phyloP scores from a whole-genome alignment of 2,797 vertebrate species.

The Sebastes elongatus region DNA sequence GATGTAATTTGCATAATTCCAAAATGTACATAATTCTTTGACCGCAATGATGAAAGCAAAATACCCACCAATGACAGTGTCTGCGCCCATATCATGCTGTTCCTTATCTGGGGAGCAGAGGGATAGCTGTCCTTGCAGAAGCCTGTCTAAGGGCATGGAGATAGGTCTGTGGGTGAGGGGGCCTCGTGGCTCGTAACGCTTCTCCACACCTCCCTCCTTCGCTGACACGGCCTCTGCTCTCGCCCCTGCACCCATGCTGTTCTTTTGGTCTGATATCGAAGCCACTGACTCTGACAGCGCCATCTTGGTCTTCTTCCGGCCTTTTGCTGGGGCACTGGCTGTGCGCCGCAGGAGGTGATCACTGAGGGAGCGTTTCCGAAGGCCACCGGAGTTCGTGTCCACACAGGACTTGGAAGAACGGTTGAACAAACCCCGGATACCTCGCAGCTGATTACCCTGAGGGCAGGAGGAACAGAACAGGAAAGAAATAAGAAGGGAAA shows the following conservation, averaged over 20 bases:
- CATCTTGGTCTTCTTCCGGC: conserved; percentile 95
- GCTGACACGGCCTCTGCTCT: conserved; percentile 62
- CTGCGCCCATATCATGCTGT: conserved; percentile 74
- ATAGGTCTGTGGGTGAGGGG: conserved; percentile 86
- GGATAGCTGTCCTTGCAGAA: conserved; percentile 85
- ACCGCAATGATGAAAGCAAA: not conserved
- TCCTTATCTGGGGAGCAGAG: conserved; percentile 78
- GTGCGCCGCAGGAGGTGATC: conserved; percentile 94
- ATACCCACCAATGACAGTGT: conserved; percentile 86
- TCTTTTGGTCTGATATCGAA: conserved; percentile 72
- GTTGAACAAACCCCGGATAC: conserved; percentile 92
- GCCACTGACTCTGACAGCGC: conserved; percentile 84
- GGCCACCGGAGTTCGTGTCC: conserved; percentile 79
- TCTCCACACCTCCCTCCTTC: conserved; percentile 59
- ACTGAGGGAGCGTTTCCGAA: conserved; percentile 90
- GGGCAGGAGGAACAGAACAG: not conserved
- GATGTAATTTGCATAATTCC: not conserved
- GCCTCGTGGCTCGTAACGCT: conserved; percentile 75
- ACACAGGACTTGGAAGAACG: conserved; percentile 87
- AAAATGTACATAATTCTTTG: not conserved
- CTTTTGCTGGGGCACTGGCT: conserved; percentile 95
- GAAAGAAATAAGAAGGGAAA: not conserved
- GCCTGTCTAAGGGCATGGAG: conserved; percentile 94
- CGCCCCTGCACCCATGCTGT: conserved; percentile 42
- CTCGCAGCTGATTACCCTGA: conserved; percentile 92